Evolutionary conservation across 92 coral and sea anemone genomes (phyloP).

Genomic region (Ricordea florida): DNA sequence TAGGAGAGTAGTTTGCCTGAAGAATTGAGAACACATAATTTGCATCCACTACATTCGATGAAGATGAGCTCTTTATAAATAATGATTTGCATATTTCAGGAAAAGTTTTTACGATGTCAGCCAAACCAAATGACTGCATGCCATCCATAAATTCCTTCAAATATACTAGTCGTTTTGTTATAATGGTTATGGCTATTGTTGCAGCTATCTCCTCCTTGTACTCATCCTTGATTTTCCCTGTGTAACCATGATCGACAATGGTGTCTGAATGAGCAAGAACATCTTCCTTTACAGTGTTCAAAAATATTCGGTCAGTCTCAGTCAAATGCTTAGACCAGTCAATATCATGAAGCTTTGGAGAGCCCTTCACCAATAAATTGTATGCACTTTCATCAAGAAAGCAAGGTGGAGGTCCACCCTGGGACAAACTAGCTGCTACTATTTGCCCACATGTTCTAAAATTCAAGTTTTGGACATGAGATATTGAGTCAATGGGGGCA

Average conservation of each 20-base stretch:
- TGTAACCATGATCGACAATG: too few species aligned
- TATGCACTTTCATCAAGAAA: slow-evolving; percentile 40
- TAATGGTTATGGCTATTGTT: slow-evolving; percentile 27
- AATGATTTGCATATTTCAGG: slow-evolving; percentile 30
- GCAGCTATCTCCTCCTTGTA: slow-evolving; percentile 13
- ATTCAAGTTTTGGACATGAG: slow-evolving; percentile 16
- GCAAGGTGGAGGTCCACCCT: slow-evolving; percentile 43
- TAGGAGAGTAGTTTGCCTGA: slow-evolving; percentile 19
- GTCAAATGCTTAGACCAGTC: background rate
- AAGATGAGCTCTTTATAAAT: slow-evolving; percentile 10
- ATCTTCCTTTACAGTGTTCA: background rate
- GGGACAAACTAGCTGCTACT: slow-evolving; percentile 37
- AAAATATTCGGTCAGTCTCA: background rate
- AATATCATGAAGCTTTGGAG: background rate
- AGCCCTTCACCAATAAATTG: slow-evolving; percentile 19
- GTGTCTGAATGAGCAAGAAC: background rate
- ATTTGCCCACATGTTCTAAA: slow-evolving; percentile 36
- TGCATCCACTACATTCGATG: slow-evolving; percentile 18
- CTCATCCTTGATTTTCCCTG: slow-evolving; percentile 2
- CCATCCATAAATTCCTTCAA: slow-evolving; percentile 48
- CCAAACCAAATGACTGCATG: slow-evolving; percentile 27
- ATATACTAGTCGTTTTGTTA: slow-evolving; percentile 25
- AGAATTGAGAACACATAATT: slow-evolving; percentile 31
- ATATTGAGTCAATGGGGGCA: slow-evolving; percentile 42
- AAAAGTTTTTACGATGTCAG: background rate